phyloP scores from a whole-genome alignment of 2,797 vertebrate genomes.

The Sciurus carolinensis region DNA sequence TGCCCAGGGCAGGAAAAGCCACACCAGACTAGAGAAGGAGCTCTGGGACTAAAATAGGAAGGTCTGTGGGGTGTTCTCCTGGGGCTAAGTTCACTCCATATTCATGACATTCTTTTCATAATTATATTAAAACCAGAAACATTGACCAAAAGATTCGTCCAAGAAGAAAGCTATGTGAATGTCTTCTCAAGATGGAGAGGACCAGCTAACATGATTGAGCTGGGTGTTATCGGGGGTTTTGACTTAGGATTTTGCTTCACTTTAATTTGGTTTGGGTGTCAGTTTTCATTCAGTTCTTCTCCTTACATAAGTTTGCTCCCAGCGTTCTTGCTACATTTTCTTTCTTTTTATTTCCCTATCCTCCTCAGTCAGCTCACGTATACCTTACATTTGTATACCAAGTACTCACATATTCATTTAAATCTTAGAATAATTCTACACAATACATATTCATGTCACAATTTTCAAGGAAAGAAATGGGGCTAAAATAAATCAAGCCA shows the following conservation, averaged over 20 bases:
- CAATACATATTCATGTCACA: background rate
- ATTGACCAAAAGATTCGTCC: background rate
- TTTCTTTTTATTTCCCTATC: background rate
- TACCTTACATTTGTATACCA: background rate
- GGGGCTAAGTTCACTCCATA: background rate
- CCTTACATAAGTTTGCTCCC: background rate
- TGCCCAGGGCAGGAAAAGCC: background rate
- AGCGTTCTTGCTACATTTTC: background rate
- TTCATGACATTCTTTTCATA: slow-evolving; percentile 24
- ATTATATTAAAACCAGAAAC: background rate
- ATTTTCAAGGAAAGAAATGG: slow-evolving; percentile 27
- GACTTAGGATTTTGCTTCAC: background rate
- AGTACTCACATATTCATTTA: slow-evolving; percentile 13
- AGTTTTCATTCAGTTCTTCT: slow-evolving; percentile 57
- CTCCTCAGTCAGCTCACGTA: background rate
- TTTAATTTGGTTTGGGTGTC: background rate
- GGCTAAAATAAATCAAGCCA: background rate
- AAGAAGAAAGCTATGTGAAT: background rate
- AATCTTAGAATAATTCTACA: background rate
- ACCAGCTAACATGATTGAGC: rapidly evolving
- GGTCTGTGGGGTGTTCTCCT: background rate
- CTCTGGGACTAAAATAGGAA: background rate
- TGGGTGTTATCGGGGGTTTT: background rate
- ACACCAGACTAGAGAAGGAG: background rate
- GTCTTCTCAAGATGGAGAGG: background rate